phyloP scores from a whole-genome alignment of 2,888 invertebrate genomes.

The Hirtodrosophila trivittata region DNA sequence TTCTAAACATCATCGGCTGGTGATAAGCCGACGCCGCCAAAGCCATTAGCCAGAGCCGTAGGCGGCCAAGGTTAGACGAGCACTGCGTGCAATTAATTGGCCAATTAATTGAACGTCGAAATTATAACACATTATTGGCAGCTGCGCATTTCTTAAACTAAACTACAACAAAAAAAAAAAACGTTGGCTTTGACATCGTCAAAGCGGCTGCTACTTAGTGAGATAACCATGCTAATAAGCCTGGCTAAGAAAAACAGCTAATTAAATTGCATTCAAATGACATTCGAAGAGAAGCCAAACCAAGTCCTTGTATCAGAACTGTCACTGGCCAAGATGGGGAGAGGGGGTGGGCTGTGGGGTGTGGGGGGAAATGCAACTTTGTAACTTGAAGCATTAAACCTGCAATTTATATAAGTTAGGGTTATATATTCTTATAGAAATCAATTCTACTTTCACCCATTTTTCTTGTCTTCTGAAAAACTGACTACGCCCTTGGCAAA shows the following conservation, averaged over 20 bases:
- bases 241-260: slow-evolving; percentile 7
- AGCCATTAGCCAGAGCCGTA: slow-evolving; percentile 3
- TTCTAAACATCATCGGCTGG: slow-evolving; percentile 18
- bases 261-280: slow-evolving; percentile 1
- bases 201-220: slow-evolving; percentile 10
- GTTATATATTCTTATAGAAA: no score
- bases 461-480: no score
- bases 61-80: slow-evolving; percentile 37
- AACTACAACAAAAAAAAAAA: no score
- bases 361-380: not conserved
- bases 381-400: no score
- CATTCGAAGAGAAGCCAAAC: slow-evolving; percentile 29
- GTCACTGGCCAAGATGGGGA: no score
- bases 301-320: slow-evolving; percentile 23
- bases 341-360: no score
- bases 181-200: not conserved
- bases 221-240: slow-evolving; percentile 46
- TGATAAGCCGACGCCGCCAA: slow-evolving; percentile 21
- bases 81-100: slow-evolving; percentile 50
- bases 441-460: not conserved
- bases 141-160: slow-evolving; percentile 31
- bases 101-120: slow-evolving; percentile 30
- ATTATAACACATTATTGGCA: slow-evolving; percentile 38
- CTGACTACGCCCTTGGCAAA: not conserved
- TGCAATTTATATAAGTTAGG: no score